Evolutionary conservation across 1,140 invertebrate species (phyloP), one percentile per base, ranked within the genome.

Genomic region (Papilio polyxenes): DNA sequence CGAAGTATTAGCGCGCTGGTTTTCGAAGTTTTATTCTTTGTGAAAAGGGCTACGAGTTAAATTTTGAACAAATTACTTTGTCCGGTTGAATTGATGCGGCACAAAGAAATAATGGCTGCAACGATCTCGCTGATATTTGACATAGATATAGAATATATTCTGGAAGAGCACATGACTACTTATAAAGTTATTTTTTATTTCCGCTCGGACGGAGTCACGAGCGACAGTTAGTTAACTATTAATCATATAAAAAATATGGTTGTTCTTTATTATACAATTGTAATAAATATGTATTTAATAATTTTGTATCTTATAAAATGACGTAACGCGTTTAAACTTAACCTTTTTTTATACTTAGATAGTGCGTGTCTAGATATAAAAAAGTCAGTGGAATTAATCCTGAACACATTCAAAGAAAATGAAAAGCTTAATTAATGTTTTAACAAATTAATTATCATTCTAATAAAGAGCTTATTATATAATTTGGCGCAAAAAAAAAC

Each of bases 1-100:
- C 20, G 56, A 87, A 82, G 83, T 81, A 84, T 88, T 88, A 85
- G 80, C 82, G 75, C 80, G 44, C 48, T 81, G 83, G 80, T 83
- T 84, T 59, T 31, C 81, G 83, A 65, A 85, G 85, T 86, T 85
- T 85, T 85, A 84, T 84, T 76, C 81, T 77, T 53, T 56, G 81
- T 83, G 81, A 80, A 82, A 31, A 81, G 81, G 83, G 83, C 82
- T 72, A 85, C 80, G 80, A 69, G 85, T 84, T 83, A 82, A 78
- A 83, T 82, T 85, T 79, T 78, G 51, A 56, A 80, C 69, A 75
- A 48, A 82, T 51, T 82, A 75, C 62, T 82, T 78, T 82, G 81
- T 82, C 83, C 78, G 51, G 59, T 78, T 17, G 40, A 6, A 75
- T 69, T 69, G 65, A 37, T 72, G 65, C 17, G 62, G 62, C 23